Conservation (phyloP, 2,888 invertebrate species). For the Onchidella celtica region DNA sequence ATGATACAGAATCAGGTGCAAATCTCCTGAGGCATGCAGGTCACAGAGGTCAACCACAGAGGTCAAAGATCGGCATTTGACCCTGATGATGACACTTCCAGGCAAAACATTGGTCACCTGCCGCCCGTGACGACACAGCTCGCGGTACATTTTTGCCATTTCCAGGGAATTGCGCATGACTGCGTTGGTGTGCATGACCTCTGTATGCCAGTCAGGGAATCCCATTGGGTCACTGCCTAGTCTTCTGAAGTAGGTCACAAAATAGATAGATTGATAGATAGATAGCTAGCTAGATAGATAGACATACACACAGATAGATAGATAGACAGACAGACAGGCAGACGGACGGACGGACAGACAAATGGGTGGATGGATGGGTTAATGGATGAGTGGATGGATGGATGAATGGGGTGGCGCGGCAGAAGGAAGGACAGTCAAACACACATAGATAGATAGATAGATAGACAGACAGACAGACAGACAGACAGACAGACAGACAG, state of each 20-base stretch:
- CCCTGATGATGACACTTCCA: slow-evolving; percentile 51
- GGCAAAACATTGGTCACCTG: slow-evolving; percentile 41
- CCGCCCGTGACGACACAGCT: slow-evolving; percentile 46
- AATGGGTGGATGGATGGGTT: too few relatives aligned
- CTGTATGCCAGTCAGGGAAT: not conserved
- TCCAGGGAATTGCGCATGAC: slow-evolving; percentile 31
- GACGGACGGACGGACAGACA: too few relatives aligned
- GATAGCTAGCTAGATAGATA: too few relatives aligned
- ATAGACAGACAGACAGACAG: too few relatives aligned
- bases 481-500: too few relatives aligned
- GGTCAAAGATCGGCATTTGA: slow-evolving; percentile 48
- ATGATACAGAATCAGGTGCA: slow-evolving; percentile 31
- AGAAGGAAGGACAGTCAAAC: not conserved
- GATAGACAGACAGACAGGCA: too few relatives aligned
- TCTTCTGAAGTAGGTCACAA: too few relatives aligned
- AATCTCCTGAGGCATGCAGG: slow-evolving; percentile 38
- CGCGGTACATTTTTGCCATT: slow-evolving; percentile 16
- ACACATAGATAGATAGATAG: too few relatives aligned
- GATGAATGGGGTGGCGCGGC: too few relatives aligned
- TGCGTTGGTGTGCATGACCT: slow-evolving; percentile 25
- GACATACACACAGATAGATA: too few relatives aligned
- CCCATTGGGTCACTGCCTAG: not conserved
- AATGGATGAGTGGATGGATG: too few relatives aligned
- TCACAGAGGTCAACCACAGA: slow-evolving; percentile 50
- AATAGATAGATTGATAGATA: too few relatives aligned